Base-by-base conservation (phyloP, 1,140 invertebrate genomes). In the Ctenoplectra terminalis region DNA sequence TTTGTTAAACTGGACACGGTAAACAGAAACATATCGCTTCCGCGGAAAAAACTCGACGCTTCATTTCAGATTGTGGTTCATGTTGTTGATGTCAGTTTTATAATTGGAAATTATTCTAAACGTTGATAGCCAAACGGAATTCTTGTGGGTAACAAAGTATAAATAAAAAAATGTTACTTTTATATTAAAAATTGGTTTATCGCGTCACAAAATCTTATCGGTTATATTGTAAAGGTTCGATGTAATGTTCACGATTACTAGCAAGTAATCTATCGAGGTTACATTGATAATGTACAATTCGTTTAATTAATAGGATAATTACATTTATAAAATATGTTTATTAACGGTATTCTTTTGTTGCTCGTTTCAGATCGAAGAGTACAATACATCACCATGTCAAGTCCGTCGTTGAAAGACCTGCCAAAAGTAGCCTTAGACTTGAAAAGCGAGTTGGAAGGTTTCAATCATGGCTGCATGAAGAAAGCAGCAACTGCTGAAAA, bases 361-460 rank as follows among this genome's bases (percentile, higher is more conserved):
- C n/a, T n/a, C n/a, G 20, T 87, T 88, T 56, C 52, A 88, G 87
- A 88, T 87, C 20, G 43, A 87, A 56, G 48, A 87, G 66, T 77
- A 82, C 52, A 83, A 86, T 60, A 75, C 31, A 83, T 37, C 84
- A 94, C 80, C 92, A 96, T 96, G 95, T 95, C 95, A 88, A 95
- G 94, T 88, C 97, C 97, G 92, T 95, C 96, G 88, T 95, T 98
- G 66, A 98, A 98, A 94, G 97, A 98, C 93, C 95, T 98, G 71
- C 98, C 97, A 78, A 98, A 98, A 95, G 97, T 98, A 74, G 97
- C 97, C 74, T 95, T 95, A 52, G 97, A 97, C 92, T 95, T 99
- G 67, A 98, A 98, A 93, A 97, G 95, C 91, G 97, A 98, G 93
- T 94, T 98, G 86, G 97, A 98, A 93, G 95, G 96, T 15, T 98